A percentile compares a stretch with the other conserved stretches of the same genome.
These are phyloP conservation scores for Danio choprae DNA, from an alignment of 2,797 vertebrate genomes.

Conservation along the genomic window DNA sequence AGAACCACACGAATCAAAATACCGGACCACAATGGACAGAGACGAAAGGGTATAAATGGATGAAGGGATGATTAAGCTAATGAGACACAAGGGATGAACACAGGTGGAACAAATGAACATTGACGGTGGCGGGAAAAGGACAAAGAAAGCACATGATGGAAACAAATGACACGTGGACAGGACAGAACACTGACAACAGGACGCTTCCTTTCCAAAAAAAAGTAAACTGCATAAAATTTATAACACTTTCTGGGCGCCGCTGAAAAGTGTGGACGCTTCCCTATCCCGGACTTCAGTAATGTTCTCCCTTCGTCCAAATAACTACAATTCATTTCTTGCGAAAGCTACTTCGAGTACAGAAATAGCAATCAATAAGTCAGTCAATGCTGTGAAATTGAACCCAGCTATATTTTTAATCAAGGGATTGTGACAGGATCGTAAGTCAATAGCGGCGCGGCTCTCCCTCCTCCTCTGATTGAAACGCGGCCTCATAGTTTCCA, in stretches of 20 bases:
- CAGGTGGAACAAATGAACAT: too few species aligned
- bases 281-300: constrained; percentile 30
- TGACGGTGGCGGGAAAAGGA: too few species aligned
- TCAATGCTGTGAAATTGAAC: constrained; percentile 58
- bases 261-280: constrained; percentile 3
- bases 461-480: constrained; percentile 47
- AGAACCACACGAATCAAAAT: too few species aligned
- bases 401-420: constrained; percentile 61
- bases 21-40: too few species aligned
- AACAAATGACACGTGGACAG: too few species aligned
- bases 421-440: constrained; percentile 57
- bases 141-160: too few species aligned
- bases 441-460: constrained; percentile 46
- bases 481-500: constrained; percentile 54
- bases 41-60: too few species aligned
- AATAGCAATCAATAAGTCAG: constrained; percentile 59
- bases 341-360: constrained; percentile 53
- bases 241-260: not conserved
- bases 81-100: too few species aligned
- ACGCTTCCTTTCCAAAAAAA: constrained; percentile 9
- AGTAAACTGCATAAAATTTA: not conserved
- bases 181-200: too few species aligned
- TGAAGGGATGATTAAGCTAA: too few species aligned
- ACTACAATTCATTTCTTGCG: constrained; percentile 58
- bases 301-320: constrained; percentile 51